Percentiles rank a stretch among this genome's conserved stretches.
These are phyloP conservation scores for Linnaemya vulpina DNA, from an alignment of 2,888 invertebrate species.

Conservation along the genomic window DNA sequence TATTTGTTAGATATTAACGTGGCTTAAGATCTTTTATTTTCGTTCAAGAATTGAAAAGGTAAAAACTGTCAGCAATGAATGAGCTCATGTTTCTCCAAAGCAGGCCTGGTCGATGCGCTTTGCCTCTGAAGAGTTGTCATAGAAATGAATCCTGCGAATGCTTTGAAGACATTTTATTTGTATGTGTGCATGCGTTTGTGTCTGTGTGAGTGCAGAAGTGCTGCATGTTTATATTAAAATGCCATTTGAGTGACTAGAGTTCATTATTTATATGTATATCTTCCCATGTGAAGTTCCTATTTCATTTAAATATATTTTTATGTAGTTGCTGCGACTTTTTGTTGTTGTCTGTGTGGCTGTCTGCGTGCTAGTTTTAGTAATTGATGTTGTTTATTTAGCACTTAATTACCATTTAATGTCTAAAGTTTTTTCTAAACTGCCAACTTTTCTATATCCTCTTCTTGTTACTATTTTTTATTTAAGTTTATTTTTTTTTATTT, in stretches of 20 bases:
- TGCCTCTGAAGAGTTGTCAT: no score
- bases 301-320: slow-evolving; percentile 20
- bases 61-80: no score
- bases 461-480: no score
- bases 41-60: no score
- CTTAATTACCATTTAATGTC: slow-evolving; percentile 73
- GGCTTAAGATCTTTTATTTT: no score
- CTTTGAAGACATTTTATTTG: background rate
- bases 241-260: slow-evolving; percentile 41
- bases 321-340: background rate
- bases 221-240: slow-evolving; percentile 29
- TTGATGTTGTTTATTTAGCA: slow-evolving; percentile 74
- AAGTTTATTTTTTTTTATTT: slow-evolving; percentile 7
- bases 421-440: slow-evolving; percentile 46
- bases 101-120: no score
- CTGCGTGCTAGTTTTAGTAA: slow-evolving; percentile 62
- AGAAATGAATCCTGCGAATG: background rate
- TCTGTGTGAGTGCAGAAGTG: background rate
- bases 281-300: slow-evolving; percentile 32
- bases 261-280: background rate
- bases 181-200: background rate
- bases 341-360: slow-evolving; percentile 21
- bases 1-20: no score
- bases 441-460: slow-evolving; percentile 5
- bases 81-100: no score